Evolutionary conservation across 2,888 invertebrate genomes (phyloP).

Genomic region (Thera obeliscata): DNA sequence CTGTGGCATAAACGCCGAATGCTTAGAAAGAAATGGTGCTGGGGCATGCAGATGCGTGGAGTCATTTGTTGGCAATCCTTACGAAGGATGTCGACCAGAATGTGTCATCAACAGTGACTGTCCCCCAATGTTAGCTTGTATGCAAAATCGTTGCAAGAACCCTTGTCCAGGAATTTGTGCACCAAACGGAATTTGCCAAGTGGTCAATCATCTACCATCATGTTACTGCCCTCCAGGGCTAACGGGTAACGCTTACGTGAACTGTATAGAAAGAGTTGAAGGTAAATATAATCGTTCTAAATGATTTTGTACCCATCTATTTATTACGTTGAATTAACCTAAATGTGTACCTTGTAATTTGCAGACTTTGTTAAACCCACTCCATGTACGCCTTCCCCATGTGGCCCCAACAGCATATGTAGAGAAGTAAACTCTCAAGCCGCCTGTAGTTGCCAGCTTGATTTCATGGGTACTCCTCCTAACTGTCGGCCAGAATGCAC

Average conservation of each 20-base stretch:
- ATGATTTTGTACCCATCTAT: neutral
- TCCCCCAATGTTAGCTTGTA: conserved; percentile 88
- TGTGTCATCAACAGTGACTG: conserved; percentile 93
- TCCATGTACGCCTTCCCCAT: conserved; percentile 89
- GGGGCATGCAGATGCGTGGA: conserved; percentile 89
- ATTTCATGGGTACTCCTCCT: conserved; percentile 90
- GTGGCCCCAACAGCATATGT: conserved; percentile 91
- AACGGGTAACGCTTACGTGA: conserved; percentile 88
- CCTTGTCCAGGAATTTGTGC: conserved; percentile 92
- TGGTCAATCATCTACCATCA: conserved; percentile 89
- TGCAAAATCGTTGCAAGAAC: conserved; percentile 90
- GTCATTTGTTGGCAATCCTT: conserved; percentile 79
- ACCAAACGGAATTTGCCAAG: conserved; percentile 89
- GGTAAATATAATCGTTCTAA: conserved; percentile 52
- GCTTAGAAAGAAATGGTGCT: conserved; percentile 86
- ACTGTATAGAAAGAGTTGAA: conserved; percentile 80
- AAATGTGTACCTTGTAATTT: conserved; percentile 45
- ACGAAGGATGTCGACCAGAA: conserved; percentile 90
- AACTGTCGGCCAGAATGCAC: conserved; percentile 92
- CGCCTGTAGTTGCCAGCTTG: conserved; percentile 88
- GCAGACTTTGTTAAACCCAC: conserved; percentile 69
- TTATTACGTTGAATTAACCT: conserved; percentile 3
- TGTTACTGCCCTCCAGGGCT: conserved; percentile 88
- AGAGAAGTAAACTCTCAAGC: conserved; percentile 87
- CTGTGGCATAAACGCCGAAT: conserved; percentile 87